Base-by-base conservation (phyloP, 2,888 invertebrate species). In the Agonopterix heracliana region DNA sequence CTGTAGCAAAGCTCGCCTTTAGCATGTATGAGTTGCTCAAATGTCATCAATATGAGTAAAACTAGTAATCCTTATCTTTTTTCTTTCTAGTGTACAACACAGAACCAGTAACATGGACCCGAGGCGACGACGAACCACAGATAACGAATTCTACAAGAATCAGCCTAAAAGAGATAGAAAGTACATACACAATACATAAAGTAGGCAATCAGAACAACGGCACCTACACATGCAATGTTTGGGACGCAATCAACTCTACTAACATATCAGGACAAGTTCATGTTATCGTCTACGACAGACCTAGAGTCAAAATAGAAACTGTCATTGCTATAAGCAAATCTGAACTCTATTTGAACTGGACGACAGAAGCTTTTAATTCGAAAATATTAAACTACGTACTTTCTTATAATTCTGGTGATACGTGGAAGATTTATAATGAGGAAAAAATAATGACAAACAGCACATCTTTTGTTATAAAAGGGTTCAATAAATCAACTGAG, bases 271-370 rank as follows among this genome's bases (percentile, higher is more conserved):
- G 78, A 2, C 65, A 71, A 17, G 77, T 89, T 2, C 82, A 89
- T 35, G 68, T 94, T 0, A 80, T 91, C 40, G 93, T 95, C 0
- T 87, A 92, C 58, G 93, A 93, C 59, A 90, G 90, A 50, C 96
- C 96, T 0, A 91, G 91, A 70, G 90, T 95, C 1, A 90, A 83
- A 45, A 91, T 95, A 55, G 93, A 94, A 62, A 91, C 91, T 51
- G 91, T 93, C 0, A 94, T 94, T 71, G 91, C 94, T 0, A 94
- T 96, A 12, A 95, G 93, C 47, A 91, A 92, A 0, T 90, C 91
- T 7, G 92, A 93, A 71, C 91, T 96, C 43, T 96, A 91, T 74
- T 72, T 96, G 1, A 96, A 95, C 69, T 96, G 96, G 96, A 95
- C 95, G 0, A 90, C 95, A 0, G 91, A 92, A 52, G 91, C 93